Evolutionary conservation across 2,113 vertebrate genomes (phyloP).

Genomic region (Siphamia tubifer): DNA sequence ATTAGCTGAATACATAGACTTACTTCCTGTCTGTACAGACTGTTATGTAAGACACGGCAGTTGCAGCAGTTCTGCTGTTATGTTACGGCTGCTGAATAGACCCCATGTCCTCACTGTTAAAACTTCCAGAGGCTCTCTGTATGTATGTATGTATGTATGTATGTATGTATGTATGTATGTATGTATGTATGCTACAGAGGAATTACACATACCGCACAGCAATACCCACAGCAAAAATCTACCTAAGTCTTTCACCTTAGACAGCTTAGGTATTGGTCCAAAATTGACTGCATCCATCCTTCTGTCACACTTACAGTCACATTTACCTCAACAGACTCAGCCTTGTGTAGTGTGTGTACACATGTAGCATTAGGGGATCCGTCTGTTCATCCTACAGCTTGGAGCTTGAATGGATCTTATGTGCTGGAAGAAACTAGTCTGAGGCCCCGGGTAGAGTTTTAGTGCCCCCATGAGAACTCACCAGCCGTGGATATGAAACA

Average conservation of each 20-base stretch:
- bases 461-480: slow-evolving; percentile 28
- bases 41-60: slow-evolving; percentile 13
- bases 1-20: slow-evolving; percentile 25
- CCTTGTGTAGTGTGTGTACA: slow-evolving; percentile 36
- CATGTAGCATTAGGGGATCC: slow-evolving; percentile 51
- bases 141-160: too few relatives aligned
- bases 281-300: not conserved
- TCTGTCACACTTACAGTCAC: slow-evolving; percentile 11
- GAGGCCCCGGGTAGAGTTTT: slow-evolving; percentile 16
- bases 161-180: too few relatives aligned
- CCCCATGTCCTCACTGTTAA: not conserved
- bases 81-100: slow-evolving; percentile 1
- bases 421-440: slow-evolving; percentile 81
- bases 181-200: not conserved
- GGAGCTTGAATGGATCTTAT: slow-evolving; percentile 92
- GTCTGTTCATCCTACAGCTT: slow-evolving; percentile 62
- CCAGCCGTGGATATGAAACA: slow-evolving; percentile 31
- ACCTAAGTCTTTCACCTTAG: slow-evolving; percentile 14
- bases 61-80: slow-evolving; percentile 1
- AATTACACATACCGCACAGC: not conserved
- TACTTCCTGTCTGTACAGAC: slow-evolving; percentile 5
- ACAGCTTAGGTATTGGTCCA: not conserved
- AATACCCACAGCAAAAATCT: not conserved
- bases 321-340: slow-evolving; percentile 42
- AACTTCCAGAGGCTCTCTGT: not conserved